Conservation (phyloP, 1,140 invertebrate genomes). For the Drosophila subobscura region DNA sequence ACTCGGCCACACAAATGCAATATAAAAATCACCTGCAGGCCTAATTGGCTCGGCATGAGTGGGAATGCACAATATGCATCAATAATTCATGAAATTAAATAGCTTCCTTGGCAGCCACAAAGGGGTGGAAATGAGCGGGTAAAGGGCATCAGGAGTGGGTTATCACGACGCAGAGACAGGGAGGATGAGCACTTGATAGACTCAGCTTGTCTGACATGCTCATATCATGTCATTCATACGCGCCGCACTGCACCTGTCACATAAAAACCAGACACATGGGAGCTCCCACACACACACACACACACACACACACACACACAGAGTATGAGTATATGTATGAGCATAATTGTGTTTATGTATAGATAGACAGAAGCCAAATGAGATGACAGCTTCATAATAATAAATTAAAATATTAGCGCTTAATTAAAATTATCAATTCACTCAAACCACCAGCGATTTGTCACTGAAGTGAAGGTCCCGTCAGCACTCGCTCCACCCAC, state of each 20-base stretch:
- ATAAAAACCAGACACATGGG: conserved; percentile 39
- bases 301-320: conserved; percentile 23
- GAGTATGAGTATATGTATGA: neutral
- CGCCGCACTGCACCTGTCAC: conserved; percentile 42
- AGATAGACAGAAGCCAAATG: neutral
- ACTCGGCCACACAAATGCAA: conserved; percentile 44
- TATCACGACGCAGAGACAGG: too few relatives aligned
- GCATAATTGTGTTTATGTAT: too few relatives aligned
- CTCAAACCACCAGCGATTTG: conserved; percentile 40
- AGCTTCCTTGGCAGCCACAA: conserved; percentile 35
- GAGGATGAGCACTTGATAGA: conserved; percentile 38
- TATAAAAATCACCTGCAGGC: conserved; percentile 59
- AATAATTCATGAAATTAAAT: conserved; percentile 81
- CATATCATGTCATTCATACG: conserved; percentile 64
- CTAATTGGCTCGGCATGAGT: conserved; percentile 54
- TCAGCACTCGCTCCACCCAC: conserved; percentile 3
- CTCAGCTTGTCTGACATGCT: conserved; percentile 42
- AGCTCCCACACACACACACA: conserved; percentile 1
- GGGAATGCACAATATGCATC: conserved; percentile 57
- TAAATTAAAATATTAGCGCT: conserved; percentile 83
- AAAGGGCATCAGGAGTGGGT: too few relatives aligned
- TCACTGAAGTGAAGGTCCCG: conserved; percentile 35
- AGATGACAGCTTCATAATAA: conserved; percentile 67
- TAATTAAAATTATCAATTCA: conserved; percentile 78
- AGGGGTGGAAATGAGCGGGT: neutral